Evolutionary conservation across 1,140 invertebrate species (phyloP), one percentile per base, ranked within the genome.

Genomic region (Drosophila bocki): DNA sequence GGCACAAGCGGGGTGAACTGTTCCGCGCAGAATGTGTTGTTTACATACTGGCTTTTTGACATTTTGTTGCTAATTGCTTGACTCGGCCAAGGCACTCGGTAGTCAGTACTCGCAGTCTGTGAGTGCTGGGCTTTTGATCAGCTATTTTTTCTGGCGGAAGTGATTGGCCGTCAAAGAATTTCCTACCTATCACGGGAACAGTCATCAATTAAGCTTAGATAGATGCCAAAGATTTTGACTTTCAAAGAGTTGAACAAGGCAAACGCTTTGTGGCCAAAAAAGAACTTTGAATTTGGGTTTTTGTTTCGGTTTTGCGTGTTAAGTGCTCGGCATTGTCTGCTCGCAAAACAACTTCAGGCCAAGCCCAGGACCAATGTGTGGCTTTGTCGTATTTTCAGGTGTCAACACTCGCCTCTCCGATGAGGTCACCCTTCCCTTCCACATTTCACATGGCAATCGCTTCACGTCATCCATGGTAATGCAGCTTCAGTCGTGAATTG

Each of bases 1-100:
- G 75, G 60, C 78, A 71, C 65, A 80, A 62, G 70, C 70, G 48
- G 37, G 22, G 37, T 35, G 22, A 75, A 65, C 19, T 80, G 80
- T 79, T 80, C 53, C 32, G 32, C 35, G 75, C 37, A 59, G 57
- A 70, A 75, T 68, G 48, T 39, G 39, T 67, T 78, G 57, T 75
- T 75, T 63, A 44, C 63, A 44, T 63, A 41, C 17, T 39, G 19
- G 47, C 12, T 39, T 81, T 90, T 88, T 85, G 78, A 82, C 85
- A 81, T 72, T 82, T 82, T 74, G 45, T 64, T 88, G 85, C 78
- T 88, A 88, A 90, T 88, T 88, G 78, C 81, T 58, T 35, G 53
- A 19, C 37, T 56, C 29, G 58, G 39, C 60, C 54, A 48, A 60
- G 50, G 45, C 50, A 70, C 9, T 33, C 29, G n/a, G 51, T 51